phyloP scores from a whole-genome alignment of 2,797 vertebrate species.

The Pseudochirops cupreus region DNA sequence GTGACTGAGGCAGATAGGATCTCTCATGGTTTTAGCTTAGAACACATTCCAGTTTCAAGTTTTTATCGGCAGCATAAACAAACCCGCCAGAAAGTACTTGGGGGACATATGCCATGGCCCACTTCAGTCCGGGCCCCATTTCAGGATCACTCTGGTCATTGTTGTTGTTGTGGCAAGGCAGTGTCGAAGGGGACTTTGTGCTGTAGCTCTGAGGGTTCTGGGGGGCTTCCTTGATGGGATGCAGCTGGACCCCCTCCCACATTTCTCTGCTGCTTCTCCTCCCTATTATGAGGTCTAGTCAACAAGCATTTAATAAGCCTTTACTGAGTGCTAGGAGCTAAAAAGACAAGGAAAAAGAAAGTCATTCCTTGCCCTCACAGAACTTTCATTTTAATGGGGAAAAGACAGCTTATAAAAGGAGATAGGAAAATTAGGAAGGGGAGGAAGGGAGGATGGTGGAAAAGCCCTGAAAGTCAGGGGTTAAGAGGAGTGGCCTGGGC shows the following conservation, averaged over 20 bases:
- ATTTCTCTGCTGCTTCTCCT: background rate
- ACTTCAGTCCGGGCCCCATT: background rate
- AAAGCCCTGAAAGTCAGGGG: background rate
- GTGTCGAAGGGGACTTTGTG: background rate
- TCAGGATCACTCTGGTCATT: background rate
- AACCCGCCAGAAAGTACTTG: conserved; percentile 6
- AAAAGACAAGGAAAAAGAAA: background rate
- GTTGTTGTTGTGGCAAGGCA: background rate
- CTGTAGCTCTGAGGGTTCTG: no score
- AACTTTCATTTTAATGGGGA: background rate
- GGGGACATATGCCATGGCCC: background rate
- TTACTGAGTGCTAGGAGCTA: background rate
- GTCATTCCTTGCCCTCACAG: background rate
- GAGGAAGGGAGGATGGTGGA: background rate
- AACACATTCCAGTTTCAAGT: conserved; percentile 14
- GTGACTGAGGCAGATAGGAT: background rate
- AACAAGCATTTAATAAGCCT: background rate
- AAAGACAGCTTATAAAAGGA: background rate
- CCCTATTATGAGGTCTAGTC: background rate
- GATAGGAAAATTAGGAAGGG: background rate
- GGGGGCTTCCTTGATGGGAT: background rate
- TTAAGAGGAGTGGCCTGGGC: background rate
- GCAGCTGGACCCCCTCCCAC: background rate
- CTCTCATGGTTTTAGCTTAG: background rate
- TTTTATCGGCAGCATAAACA: conserved; percentile 24